Conservation (phyloP, 2,113 vertebrate genomes). For the Trinectes maculatus region DNA sequence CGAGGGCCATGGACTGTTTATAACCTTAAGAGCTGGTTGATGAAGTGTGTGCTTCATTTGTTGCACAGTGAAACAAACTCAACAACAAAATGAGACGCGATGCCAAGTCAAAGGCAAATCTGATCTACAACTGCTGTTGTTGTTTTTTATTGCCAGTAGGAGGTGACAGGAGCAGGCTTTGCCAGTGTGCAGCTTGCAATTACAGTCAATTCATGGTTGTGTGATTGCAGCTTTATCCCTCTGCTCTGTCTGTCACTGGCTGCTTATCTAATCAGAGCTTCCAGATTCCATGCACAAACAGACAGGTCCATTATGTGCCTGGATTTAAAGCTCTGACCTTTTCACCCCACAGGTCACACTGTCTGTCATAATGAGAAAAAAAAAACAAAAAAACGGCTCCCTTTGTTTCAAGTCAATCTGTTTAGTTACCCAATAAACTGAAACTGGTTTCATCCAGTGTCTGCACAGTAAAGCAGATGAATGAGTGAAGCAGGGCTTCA, state of each 20-base stretch:
- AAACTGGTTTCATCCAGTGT: neutral
- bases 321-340: conserved; percentile 34
- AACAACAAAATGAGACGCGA: neutral
- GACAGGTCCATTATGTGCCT: conserved; percentile 11
- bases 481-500: too few relatives aligned
- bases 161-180: neutral
- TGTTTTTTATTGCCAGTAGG: neutral
- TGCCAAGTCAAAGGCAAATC: neutral
- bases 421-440: neutral
- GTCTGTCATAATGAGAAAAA: conserved; percentile 2
- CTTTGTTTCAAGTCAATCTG: neutral
- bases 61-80: neutral
- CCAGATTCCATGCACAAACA: neutral
- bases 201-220: conserved; percentile 2
- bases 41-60: neutral
- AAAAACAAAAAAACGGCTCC: too few relatives aligned
- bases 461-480: conserved; percentile 84
- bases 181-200: neutral
- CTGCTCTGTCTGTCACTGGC: neutral
- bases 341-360: conserved; percentile 21
- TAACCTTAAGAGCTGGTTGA: neutral
- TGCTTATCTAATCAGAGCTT: conserved; percentile 27
- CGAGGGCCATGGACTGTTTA: too few relatives aligned
- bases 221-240: neutral
- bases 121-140: neutral